phyloP scores from a whole-genome alignment of 2,113 vertebrate species.

The Setophaga petechia region DNA sequence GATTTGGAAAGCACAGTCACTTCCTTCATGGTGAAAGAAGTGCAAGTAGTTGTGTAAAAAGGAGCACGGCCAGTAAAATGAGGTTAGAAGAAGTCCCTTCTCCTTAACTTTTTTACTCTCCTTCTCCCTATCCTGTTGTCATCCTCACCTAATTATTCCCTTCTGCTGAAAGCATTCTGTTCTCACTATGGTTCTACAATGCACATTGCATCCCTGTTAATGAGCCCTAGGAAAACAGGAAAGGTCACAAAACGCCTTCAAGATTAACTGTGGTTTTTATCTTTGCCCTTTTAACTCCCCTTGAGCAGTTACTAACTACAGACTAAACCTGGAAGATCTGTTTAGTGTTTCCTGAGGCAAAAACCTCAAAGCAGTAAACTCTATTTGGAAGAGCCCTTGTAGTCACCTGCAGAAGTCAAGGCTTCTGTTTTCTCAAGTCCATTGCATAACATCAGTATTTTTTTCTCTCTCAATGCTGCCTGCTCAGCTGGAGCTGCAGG shows the following conservation, averaged over 20 bases:
- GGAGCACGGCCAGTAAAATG: not conserved
- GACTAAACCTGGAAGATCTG: not conserved
- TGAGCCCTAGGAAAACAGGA: not conserved
- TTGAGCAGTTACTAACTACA: not conserved
- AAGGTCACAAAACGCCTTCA: slow-evolving; percentile 1
- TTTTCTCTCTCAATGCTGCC: slow-evolving; percentile 81
- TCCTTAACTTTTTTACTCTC: not conserved
- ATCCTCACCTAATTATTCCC: not conserved
- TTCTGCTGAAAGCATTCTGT: slow-evolving; percentile 8
- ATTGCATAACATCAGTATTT: slow-evolving; percentile 75
- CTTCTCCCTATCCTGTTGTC: not conserved
- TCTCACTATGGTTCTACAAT: not conserved
- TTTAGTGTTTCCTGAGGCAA: not conserved
- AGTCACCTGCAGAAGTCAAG: slow-evolving; percentile 58
- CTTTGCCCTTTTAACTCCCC: slow-evolving; percentile 1
- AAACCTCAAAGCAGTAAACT: not conserved
- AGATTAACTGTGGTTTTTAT: not conserved
- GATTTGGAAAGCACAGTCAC: not conserved
- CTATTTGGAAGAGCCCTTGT: not conserved
- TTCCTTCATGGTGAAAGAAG: not conserved
- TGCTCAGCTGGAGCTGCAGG: slow-evolving; percentile 93
- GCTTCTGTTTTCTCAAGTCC: slow-evolving; percentile 62
- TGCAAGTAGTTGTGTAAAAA: not conserved
- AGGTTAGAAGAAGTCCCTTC: not conserved
- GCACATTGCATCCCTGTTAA: not conserved